Base-by-base conservation (phyloP, 2,888 invertebrate species). In the Calliopum simillimum region DNA sequence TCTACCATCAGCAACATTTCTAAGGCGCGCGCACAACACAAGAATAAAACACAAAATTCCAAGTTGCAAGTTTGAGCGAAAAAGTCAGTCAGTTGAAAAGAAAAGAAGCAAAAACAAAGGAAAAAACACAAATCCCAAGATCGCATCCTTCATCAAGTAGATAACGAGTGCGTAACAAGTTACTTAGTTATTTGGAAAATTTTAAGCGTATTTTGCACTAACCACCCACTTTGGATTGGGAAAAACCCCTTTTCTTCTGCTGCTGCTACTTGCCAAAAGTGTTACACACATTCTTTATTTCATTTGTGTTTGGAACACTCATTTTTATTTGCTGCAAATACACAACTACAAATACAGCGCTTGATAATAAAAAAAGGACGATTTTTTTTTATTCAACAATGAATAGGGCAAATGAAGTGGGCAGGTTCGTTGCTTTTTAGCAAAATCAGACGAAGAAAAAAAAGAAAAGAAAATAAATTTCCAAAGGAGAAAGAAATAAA, bases 161-260 rank as follows among this genome's bases (percentile, higher is more conserved):
- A 58, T 58, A 58, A 58, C 47, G 41, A 67, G 58, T 47, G 58
- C 67, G 67, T 58, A 67, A 58, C 67, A 67, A 58, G 58, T 51
- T 41, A 23, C 58, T 46, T 56, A 16, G 25, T 25, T 46, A 58
- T 47, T 55, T 44, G 43, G 43, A 55, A 33, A 21, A 55, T 33
- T 19, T 53, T 43, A 41, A 49, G 41, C 41, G 23, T 49, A 33
- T 51, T 33, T 16, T 14, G 3, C 25, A n/a, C n/a, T n/a, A n/a
- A n/a, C 25, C 23, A 19, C 19, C 33, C 25, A 33, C 33, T 33
- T 8, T 33, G 33, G 8, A 8, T n/a, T n/a, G n/a, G 8, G 8
- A 33, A 33, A 33, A 3, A 33, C 5, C 5, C 33, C 33, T 33
- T 33, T 33, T 33, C 8, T 33, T 8, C 5, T n/a, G 13, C 51